Evolutionary conservation across 2,113 vertebrate genomes (phyloP).

Genomic region (Potamarius usumacintae): DNA sequence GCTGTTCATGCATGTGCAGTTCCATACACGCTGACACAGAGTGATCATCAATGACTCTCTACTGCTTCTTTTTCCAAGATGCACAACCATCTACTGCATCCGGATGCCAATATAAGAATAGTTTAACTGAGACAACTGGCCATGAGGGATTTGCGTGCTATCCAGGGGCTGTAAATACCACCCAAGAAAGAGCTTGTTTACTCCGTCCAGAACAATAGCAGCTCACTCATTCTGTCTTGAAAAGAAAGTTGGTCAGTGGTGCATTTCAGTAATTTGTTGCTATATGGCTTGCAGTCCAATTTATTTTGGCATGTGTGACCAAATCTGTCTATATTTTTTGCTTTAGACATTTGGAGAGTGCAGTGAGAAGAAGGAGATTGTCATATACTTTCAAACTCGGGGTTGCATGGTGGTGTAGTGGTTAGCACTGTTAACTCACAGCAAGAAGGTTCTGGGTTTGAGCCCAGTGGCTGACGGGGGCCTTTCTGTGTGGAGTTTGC

Average conservation of each 20-base stretch:
- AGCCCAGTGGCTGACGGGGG: no score
- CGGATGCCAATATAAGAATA: conserved; percentile 6
- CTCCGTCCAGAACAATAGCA: conserved; percentile 4
- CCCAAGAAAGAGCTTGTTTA: conserved; percentile 37
- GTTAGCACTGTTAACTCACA: no score
- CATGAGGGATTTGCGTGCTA: conserved; percentile 1
- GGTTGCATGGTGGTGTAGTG: no score
- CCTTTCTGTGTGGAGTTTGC: no score
- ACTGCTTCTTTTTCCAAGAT: not conserved
- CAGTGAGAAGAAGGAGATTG: not conserved
- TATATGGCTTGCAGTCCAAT: not conserved
- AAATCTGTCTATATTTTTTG: not conserved
- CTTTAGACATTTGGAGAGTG: not conserved
- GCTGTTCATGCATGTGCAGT: not conserved
- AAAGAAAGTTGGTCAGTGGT: conserved; percentile 5
- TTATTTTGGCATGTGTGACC: conserved; percentile 5
- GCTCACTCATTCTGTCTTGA: conserved; percentile 16
- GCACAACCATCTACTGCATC: conserved; percentile 3
- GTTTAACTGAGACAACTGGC: conserved; percentile 6
- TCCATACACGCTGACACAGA: not conserved
- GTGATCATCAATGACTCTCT: not conserved
- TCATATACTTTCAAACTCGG: not conserved
- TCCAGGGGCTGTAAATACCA: conserved; percentile 45
- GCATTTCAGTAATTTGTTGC: conserved; percentile 15
- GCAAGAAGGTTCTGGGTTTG: no score